These are phyloP conservation scores for Agrypnia vestita DNA, from an alignment of 1,140 invertebrate genomes.

Conservation along the genomic window DNA sequence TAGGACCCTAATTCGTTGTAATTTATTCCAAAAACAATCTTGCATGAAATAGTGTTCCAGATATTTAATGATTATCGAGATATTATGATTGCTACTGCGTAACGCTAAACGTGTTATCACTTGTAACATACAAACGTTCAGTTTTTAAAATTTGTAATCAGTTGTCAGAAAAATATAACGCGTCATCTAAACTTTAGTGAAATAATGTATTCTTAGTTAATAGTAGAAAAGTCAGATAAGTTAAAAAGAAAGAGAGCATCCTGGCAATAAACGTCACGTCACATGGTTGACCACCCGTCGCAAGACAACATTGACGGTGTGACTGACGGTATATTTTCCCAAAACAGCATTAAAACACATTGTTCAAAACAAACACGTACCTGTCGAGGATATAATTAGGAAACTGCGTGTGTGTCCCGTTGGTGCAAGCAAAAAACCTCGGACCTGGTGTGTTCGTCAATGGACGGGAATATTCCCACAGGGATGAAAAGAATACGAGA, in stretches of 20 bases:
- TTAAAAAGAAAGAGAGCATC: constrained; percentile 14
- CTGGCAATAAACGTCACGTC: constrained; percentile 28
- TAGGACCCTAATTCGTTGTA: too few relatives aligned
- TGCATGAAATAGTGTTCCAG: too few relatives aligned
- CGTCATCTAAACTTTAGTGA: too few relatives aligned
- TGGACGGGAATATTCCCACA: constrained; percentile 57
- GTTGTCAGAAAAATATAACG: too few relatives aligned
- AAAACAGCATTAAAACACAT: constrained; percentile 47
- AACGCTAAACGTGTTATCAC: too few relatives aligned
- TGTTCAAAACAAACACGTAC: constrained; percentile 45
- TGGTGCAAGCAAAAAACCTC: constrained; percentile 8
- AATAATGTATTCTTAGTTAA: not conserved
- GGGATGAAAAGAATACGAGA: constrained; percentile 54
- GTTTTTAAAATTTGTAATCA: too few relatives aligned
- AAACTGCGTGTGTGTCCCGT: constrained; percentile 56
- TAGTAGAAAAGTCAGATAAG: constrained; percentile 14
- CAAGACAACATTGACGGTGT: constrained; percentile 2
- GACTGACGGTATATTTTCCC: constrained; percentile 46
- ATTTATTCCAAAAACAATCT: too few relatives aligned
- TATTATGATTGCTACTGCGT: too few relatives aligned
- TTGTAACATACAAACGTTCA: too few relatives aligned
- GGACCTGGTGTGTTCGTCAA: constrained; percentile 42
- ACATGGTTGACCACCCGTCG: constrained; percentile 28
- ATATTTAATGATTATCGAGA: too few relatives aligned
- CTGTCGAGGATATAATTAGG: constrained; percentile 58